Conservation (phyloP, 30 jellyfish, hydroid and myxozoan species). For the Phacellophora camtschatica region DNA sequence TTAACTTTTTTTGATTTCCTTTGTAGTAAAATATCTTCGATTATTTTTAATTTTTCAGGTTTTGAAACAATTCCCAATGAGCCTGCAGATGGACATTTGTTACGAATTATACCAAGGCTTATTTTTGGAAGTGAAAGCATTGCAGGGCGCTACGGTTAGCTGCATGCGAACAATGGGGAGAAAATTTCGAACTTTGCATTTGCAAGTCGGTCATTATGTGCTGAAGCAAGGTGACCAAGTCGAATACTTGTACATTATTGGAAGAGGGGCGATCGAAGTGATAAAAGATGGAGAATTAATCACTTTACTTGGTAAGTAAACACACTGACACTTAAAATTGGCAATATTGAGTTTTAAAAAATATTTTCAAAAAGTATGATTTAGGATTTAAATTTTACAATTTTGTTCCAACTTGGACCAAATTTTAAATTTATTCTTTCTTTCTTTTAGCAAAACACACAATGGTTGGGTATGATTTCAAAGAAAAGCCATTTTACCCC, state of each 20-base stretch:
- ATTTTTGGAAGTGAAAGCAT: constrained; percentile 60
- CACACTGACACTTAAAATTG: not conserved
- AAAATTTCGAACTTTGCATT: constrained; percentile 64
- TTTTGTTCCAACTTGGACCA: too few relatives aligned
- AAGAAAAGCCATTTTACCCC: constrained; percentile 56
- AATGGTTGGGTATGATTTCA: constrained; percentile 79
- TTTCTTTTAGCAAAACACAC: constrained; percentile 72
- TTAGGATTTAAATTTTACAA: too few relatives aligned
- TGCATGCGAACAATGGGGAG: constrained; percentile 95
- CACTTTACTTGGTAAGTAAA: constrained; percentile 62
- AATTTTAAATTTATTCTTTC: too few relatives aligned
- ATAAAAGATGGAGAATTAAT: constrained; percentile 76
- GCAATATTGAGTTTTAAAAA: too few relatives aligned
- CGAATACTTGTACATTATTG: constrained; percentile 63
- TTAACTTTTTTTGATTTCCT: too few relatives aligned
- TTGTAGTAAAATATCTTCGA: too few relatives aligned
- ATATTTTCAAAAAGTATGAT: too few relatives aligned
- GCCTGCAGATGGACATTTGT: constrained; percentile 85
- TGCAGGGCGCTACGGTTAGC: constrained; percentile 87
- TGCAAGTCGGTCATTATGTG: constrained; percentile 74
- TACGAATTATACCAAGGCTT: constrained; percentile 79
- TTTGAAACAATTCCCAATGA: constrained; percentile 77
- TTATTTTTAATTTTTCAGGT: constrained; percentile 52
- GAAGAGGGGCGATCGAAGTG: constrained; percentile 85
- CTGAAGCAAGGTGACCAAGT: constrained; percentile 88